Evolutionary conservation across 2,888 invertebrate species (phyloP).

Genomic region (Lithophane semibrunnea): DNA sequence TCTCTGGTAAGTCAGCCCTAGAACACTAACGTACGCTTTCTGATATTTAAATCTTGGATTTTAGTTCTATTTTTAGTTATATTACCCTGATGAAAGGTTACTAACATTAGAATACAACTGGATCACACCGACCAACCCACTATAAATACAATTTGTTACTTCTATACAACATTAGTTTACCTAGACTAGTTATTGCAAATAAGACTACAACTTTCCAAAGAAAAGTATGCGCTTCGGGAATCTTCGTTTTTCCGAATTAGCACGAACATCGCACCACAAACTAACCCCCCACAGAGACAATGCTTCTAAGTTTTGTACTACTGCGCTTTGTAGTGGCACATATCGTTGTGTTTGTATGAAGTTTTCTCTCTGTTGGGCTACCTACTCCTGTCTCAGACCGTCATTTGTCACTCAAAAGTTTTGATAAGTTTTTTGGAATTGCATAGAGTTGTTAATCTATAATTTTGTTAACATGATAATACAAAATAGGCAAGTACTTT

Average conservation of each 20-base stretch:
- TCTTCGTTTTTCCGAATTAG: slow-evolving; percentile 5
- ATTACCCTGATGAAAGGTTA: background rate
- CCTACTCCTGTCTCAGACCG: background rate
- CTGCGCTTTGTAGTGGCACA: background rate
- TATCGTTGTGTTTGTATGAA: background rate
- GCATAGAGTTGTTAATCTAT: background rate
- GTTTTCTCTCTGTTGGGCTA: background rate
- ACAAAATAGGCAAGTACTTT: background rate
- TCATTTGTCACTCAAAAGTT: background rate
- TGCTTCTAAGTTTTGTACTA: background rate
- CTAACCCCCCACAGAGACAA: background rate
- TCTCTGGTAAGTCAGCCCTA: background rate
- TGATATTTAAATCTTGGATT: background rate
- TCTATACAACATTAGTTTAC: background rate
- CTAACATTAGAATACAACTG: background rate
- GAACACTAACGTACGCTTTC: background rate
- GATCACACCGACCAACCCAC: background rate
- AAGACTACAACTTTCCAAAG: slow-evolving; percentile 3
- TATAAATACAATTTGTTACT: background rate
- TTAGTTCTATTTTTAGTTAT: background rate
- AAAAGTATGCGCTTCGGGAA: slow-evolving; percentile 4
- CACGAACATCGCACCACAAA: background rate
- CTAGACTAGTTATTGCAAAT: slow-evolving; percentile 4
- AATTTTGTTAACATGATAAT: background rate
- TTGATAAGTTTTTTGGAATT: background rate